Base-by-base conservation (phyloP, 2,888 invertebrate genomes). In the Caprella mutica region DNA sequence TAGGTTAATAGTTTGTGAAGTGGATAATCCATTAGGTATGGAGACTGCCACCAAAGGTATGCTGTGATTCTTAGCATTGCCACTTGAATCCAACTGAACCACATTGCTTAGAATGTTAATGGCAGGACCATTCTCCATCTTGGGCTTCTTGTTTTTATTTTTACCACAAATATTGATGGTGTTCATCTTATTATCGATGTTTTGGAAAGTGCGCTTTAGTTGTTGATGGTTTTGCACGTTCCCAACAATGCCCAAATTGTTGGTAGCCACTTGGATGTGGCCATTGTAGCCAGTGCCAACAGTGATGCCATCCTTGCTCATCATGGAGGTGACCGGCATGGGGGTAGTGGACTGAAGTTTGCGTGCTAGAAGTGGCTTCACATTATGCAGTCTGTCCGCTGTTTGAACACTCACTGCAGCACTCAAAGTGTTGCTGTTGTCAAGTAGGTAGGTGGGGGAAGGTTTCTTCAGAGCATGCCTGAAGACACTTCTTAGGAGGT, bases 231-330 rank as follows among this genome's bases (percentile, higher is more conserved):
- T 17, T 27, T 57, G 58, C 48, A 50, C 58, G 43, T 46, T 59
- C 29, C 54, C 57, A 17, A 61, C 55, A 35, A 61, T 54, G 14
- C 61, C 61, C 43, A 61, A 44, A 48, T 54, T 60, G 39, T 56
- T 60, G 17, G 57, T 55, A 38, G 57, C 53, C 5, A 55, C 43
- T 26, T 60, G 60, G n/a, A 64, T 60, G 54, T 64, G 64, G 26
- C 64, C 64, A 51, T 64, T 64, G 42, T 64, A 64, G 26, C 64
- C 64, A n/a, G 55, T 58, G 43, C 64, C 56, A 24, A 64, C 64
- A 39, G 59, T 58, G 21, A 64, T 60, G 38, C 64, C 64, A 33
- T 63, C 63, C 38, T 63, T 63, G 38, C 39, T 53, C 30, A 52
- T 58, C 21, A 29, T 53, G 23, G 53, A 52, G 9, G 26, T 50